Percentiles rank a stretch among this genome's conserved stretches.
Evolutionary conservation across 2,888 invertebrate species (phyloP).

Genomic region (Minunthozetes semirufus): DNA sequence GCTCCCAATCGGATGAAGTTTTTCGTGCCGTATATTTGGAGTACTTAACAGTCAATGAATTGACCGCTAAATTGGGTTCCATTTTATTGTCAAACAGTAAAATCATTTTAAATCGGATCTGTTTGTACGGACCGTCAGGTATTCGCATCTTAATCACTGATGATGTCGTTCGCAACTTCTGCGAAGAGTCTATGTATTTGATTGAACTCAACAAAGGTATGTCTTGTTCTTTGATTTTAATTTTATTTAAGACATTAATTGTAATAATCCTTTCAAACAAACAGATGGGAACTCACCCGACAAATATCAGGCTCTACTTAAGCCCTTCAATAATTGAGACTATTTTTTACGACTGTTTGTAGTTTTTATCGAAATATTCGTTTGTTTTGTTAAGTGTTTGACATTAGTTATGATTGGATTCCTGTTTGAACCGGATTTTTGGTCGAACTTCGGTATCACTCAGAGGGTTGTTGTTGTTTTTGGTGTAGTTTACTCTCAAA

Average conservation of each 20-base stretch:
- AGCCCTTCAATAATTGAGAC: slow-evolving; percentile 16
- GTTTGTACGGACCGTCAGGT: slow-evolving; percentile 72
- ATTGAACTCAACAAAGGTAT: slow-evolving; percentile 56
- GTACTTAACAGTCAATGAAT: slow-evolving; percentile 59
- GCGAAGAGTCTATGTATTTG: slow-evolving; percentile 66
- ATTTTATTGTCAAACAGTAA: slow-evolving; percentile 49
- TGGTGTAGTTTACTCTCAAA: background rate
- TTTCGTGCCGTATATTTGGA: slow-evolving; percentile 77
- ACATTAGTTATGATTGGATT: too few relatives aligned
- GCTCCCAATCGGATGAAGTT: slow-evolving; percentile 58
- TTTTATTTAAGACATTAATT: too few relatives aligned
- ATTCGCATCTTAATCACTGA: slow-evolving; percentile 76
- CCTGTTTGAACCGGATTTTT: too few relatives aligned
- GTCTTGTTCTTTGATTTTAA: background rate
- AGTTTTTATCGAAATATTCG: background rate
- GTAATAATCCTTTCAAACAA: too few relatives aligned
- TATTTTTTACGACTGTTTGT: background rate
- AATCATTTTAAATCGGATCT: slow-evolving; percentile 56
- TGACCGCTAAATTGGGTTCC: slow-evolving; percentile 59
- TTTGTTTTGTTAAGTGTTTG: background rate
- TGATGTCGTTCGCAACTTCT: slow-evolving; percentile 73
- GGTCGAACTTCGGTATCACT: too few relatives aligned
- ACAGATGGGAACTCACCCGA: background rate
- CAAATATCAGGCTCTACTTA: slow-evolving; percentile 23
- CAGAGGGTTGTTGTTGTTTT: background rate